Evolutionary conservation across 2,888 invertebrate species (phyloP).

Genomic region (Cremastinae sp.): DNA sequence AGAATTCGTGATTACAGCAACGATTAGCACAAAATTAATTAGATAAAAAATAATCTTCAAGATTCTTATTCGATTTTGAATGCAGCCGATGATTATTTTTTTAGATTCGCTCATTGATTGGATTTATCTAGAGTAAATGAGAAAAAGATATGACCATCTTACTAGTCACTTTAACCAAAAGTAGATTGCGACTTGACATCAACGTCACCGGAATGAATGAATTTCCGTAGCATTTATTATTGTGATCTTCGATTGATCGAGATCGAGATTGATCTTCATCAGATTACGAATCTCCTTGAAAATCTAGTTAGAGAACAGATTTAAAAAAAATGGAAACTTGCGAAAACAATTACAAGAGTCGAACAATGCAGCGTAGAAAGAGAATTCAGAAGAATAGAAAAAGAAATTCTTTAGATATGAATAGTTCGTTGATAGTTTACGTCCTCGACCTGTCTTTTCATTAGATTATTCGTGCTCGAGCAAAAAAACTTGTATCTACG

Average conservation of each 20-base stretch:
- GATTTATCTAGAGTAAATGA: slow-evolving; percentile 26
- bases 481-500: slow-evolving; percentile 23
- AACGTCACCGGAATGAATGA: slow-evolving; percentile 27
- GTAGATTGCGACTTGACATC: slow-evolving; percentile 16
- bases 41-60: background rate
- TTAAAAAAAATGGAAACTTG: background rate
- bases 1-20: slow-evolving; percentile 14
- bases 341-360: slow-evolving; percentile 2
- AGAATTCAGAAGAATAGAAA: slow-evolving; percentile 5
- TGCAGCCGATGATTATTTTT: background rate
- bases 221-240: slow-evolving; percentile 33
- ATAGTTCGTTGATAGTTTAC: slow-evolving; percentile 49
- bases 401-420: slow-evolving; percentile 34
- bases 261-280: background rate
- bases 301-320: background rate
- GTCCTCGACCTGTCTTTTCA: slow-evolving; percentile 39
- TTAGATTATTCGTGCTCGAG: slow-evolving; percentile 43
- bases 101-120: slow-evolving; percentile 16
- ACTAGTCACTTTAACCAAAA: slow-evolving; percentile 20
- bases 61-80: slow-evolving; percentile 7
- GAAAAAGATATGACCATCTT: slow-evolving; percentile 1
- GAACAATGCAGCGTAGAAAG: slow-evolving; percentile 19
- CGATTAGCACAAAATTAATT: slow-evolving; percentile 15
- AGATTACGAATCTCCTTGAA: background rate
- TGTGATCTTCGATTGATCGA: slow-evolving; percentile 14